Conservation (phyloP, 2,113 vertebrate species). For the Motacilla tschutschensis region DNA sequence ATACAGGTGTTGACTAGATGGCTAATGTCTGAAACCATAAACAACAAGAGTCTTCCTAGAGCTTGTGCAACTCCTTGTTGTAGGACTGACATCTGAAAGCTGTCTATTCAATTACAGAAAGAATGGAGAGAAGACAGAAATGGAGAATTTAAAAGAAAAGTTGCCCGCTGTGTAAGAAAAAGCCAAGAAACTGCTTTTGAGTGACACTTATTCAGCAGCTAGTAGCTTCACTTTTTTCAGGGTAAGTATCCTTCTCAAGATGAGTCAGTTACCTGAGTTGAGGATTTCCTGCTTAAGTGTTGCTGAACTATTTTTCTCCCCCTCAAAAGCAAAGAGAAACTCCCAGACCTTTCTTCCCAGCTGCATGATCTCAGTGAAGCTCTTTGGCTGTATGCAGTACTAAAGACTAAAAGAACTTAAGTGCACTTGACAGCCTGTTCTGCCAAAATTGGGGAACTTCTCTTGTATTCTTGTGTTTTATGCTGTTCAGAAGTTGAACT, state of each 20-base stretch:
- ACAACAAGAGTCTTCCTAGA: neutral
- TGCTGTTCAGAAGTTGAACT: neutral
- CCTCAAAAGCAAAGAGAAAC: neutral
- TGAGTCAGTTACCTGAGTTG: neutral
- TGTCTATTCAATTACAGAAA: conserved; percentile 81
- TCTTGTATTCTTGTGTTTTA: neutral
- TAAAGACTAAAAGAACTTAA: neutral
- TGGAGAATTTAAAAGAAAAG: conserved; percentile 98
- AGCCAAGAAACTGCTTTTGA: conserved; percentile 99
- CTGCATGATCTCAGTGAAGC: neutral
- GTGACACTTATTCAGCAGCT: conserved; percentile 88
- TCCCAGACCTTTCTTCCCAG: neutral
- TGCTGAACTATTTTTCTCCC: neutral
- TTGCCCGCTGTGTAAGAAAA: conserved; percentile 98
- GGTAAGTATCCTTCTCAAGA: conserved; percentile 73
- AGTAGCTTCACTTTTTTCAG: conserved; percentile 95
- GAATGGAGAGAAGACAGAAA: conserved; percentile 99
- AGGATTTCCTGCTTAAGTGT: conserved; percentile 3
- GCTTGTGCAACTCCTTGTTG: neutral
- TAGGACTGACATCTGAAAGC: conserved; percentile 25
- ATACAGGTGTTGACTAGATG: neutral
- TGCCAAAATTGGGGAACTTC: neutral
- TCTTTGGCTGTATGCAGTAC: neutral
- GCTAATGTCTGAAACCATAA: neutral
- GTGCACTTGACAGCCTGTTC: neutral